These are phyloP conservation scores for Donacobius atricapilla DNA, from an alignment of 2,113 vertebrate species.

Conservation along the genomic window DNA sequence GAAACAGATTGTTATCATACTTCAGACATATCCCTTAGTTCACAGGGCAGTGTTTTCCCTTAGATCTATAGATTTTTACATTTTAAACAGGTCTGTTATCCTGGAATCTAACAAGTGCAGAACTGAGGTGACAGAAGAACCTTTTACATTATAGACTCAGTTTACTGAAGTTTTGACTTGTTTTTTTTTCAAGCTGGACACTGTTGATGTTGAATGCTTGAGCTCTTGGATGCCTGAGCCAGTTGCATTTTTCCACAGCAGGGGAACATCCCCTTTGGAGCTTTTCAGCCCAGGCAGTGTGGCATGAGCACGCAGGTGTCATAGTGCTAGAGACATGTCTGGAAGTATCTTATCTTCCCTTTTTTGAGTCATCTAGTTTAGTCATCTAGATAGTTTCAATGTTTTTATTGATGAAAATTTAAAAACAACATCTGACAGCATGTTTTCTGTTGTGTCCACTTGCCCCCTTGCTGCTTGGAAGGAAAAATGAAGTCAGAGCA, in stretches of 20 bases:
- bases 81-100: neutral
- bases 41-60: neutral
- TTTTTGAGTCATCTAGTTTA: neutral
- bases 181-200: neutral
- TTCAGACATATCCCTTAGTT: neutral
- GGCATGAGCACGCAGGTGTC: neutral
- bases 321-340: neutral
- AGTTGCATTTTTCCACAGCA: neutral
- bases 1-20: neutral
- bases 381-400: neutral
- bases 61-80: fast-evolving
- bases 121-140: neutral
- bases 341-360: neutral
- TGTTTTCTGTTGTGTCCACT: neutral
- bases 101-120: neutral
- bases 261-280: neutral
- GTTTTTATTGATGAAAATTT: neutral
- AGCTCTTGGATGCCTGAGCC: neutral
- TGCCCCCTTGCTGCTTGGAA: neutral
- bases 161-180: neutral
- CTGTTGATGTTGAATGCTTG: neutral
- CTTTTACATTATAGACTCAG: neutral
- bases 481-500: neutral
- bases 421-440: neutral
- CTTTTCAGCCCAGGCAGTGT: neutral